Conservation (phyloP, 2,797 vertebrate genomes). For the Garrulus glandarius region DNA sequence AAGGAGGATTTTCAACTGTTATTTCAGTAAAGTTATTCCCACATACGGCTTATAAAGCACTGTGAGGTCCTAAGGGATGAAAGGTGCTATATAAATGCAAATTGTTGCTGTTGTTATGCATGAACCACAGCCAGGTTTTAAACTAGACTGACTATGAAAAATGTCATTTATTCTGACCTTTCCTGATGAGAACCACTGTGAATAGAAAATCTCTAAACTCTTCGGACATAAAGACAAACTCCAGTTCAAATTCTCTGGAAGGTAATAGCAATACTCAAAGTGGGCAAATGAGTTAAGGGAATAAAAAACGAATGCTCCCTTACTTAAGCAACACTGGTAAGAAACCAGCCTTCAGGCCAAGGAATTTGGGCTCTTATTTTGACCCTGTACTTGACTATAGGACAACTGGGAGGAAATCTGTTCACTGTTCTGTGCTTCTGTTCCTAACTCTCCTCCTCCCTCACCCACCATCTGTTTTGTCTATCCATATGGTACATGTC, state of each 20-base stretch:
- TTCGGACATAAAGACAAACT: conserved; percentile 39
- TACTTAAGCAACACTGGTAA: not conserved
- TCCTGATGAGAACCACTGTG: conserved; percentile 15
- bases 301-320: not conserved
- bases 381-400: not conserved
- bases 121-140: conserved; percentile 41
- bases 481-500: conserved; percentile 23
- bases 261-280: not conserved
- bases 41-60: conserved; percentile 24
- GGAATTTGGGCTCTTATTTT: not conserved
- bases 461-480: conserved; percentile 23
- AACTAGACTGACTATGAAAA: conserved; percentile 57
- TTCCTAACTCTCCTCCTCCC: not conserved
- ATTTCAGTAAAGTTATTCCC: conserved; percentile 41
- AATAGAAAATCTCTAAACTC: conserved; percentile 55
- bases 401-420: conserved; percentile 8
- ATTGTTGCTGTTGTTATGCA: conserved; percentile 60
- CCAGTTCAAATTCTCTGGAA: conserved; percentile 8
- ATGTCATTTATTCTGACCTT: conserved; percentile 55
- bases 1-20: not conserved
- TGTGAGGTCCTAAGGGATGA: conserved; percentile 50
- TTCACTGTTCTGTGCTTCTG: conserved; percentile 13
- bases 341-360: not conserved
- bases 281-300: not conserved
- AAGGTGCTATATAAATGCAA: conserved; percentile 72